Percentiles rank a stretch among this genome's conserved stretches.
phyloP scores from a whole-genome alignment of 1,140 invertebrate genomes.

The Atta colombica region DNA sequence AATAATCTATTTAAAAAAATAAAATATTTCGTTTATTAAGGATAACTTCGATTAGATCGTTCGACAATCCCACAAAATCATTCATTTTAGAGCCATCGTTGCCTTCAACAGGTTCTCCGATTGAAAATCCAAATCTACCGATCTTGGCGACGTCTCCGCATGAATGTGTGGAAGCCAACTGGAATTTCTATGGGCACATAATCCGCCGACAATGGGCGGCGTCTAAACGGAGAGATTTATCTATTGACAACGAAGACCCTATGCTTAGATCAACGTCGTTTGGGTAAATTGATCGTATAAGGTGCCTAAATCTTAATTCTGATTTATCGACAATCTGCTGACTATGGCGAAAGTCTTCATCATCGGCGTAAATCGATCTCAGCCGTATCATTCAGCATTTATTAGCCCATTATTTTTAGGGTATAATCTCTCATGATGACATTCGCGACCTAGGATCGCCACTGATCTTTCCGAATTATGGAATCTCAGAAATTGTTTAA shows the following conservation, averaged over 20 bases:
- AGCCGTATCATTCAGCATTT: not conserved
- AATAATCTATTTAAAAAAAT: constrained; percentile 14
- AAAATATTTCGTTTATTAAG: constrained; percentile 19
- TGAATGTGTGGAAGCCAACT: constrained; percentile 21
- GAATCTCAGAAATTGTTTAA: not conserved
- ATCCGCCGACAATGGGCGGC: constrained; percentile 68
- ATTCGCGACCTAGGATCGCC: not conserved
- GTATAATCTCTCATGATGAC: constrained; percentile 50
- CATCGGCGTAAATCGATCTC: constrained; percentile 32
- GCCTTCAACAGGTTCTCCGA: constrained; percentile 64
- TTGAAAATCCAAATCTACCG: constrained; percentile 62
- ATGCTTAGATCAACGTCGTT: constrained; percentile 61
- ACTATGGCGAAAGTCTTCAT: constrained; percentile 60
- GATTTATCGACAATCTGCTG: constrained; percentile 65
- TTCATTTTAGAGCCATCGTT: constrained; percentile 29
- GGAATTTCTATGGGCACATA: constrained; percentile 66
- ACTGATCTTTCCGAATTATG: not conserved
- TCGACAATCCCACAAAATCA: constrained; percentile 52
- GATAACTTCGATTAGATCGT: constrained; percentile 47
- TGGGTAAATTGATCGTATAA: constrained; percentile 56
- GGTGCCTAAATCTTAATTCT: constrained; percentile 64
- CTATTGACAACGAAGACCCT: constrained; percentile 59
- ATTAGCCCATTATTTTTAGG: constrained; percentile 42
- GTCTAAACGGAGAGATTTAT: constrained; percentile 72
- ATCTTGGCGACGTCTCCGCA: constrained; percentile 36